Base-by-base conservation (phyloP, 2,888 invertebrate species). In the Nephrocerus scutellatus region DNA sequence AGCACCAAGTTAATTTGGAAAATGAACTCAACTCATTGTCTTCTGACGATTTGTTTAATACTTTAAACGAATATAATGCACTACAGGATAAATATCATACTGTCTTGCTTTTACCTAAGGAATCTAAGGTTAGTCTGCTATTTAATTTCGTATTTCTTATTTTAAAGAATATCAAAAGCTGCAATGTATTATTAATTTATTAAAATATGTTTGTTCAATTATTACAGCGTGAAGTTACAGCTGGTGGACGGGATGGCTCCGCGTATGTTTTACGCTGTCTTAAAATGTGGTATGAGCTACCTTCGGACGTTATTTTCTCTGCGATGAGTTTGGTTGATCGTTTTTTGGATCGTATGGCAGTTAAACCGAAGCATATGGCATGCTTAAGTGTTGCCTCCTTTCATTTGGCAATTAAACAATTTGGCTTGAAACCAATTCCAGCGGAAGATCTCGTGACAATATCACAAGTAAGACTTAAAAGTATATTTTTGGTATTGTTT, bases 351-450 rank as follows among this genome's bases (percentile, higher is more conserved):
- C 84, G 83, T 64, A 85, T 87, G 84, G 85, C 84, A 70, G 81
- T 80, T 53, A 70, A 72, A 54, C 82, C 84, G 35, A 88, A 85
- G 63, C 88, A 89, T 70, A 79, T 91, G 70, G 84, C 84, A 6
- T 90, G 90, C 70, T 82, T 91, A 64, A 84, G 87, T 12, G 80
- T 90, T 22, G 82, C 88, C 44, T 85, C 88, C 53, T 82, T 90
- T 71, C 82, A 87, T 70, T 76, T 90, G 56, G 88, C 90, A 42
- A 80, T 85, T 53, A 74, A 75, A 59, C 77, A 80, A 41, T 71
- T 78, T 43, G 74, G 75, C 45, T 70, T 72, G 44, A 67, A 75
- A 49, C 69, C 77, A 37, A 72, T 75, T 47, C 73, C 77, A 59
- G 72, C 79, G 35, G 77, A 79, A 49, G 82, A 84, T 60, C 68